A percentile compares a stretch with the other conserved stretches of the same genome.
These are phyloP conservation scores for Perithous albicinctus DNA, from an alignment of 2,888 invertebrate genomes.

Conservation along the genomic window DNA sequence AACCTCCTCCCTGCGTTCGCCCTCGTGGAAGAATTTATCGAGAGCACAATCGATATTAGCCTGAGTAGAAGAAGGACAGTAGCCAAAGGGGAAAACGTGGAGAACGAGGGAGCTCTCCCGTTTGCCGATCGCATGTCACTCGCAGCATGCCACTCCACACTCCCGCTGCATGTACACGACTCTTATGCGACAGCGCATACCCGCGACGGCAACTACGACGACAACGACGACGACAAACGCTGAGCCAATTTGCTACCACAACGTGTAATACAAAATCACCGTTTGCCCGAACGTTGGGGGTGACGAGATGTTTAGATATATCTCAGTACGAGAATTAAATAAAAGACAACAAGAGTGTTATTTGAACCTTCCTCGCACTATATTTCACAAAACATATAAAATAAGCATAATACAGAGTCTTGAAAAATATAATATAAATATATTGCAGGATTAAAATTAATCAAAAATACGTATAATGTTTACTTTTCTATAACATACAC, in stretches of 20 bases:
- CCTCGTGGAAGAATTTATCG: slow-evolving; percentile 56
- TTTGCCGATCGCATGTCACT: slow-evolving; percentile 61
- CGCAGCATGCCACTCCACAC: slow-evolving; percentile 44
- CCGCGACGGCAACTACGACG: slow-evolving; percentile 18
- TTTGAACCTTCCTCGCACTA: neutral
- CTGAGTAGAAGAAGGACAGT: slow-evolving; percentile 8
- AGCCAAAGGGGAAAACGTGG: slow-evolving; percentile 12
- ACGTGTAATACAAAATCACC: slow-evolving; percentile 34
- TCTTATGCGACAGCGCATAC: slow-evolving; percentile 41
- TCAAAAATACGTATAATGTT: no score
- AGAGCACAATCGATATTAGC: slow-evolving; percentile 58
- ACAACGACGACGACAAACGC: slow-evolving; percentile 9
- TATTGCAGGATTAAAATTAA: no score
- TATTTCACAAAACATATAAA: neutral
- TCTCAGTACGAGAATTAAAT: slow-evolving; percentile 5
- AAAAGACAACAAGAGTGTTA: neutral
- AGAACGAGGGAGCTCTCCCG: slow-evolving; percentile 9
- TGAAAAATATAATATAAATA: no score
- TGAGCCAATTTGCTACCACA: slow-evolving; percentile 55
- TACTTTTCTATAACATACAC: no score
- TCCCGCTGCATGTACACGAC: slow-evolving; percentile 32
- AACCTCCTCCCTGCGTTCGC: slow-evolving; percentile 3
- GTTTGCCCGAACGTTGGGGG: neutral
- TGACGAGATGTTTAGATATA: slow-evolving; percentile 20
- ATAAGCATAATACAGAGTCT: neutral